Conservation (phyloP, 2,888 invertebrate genomes). For the Torymus texanus region DNA sequence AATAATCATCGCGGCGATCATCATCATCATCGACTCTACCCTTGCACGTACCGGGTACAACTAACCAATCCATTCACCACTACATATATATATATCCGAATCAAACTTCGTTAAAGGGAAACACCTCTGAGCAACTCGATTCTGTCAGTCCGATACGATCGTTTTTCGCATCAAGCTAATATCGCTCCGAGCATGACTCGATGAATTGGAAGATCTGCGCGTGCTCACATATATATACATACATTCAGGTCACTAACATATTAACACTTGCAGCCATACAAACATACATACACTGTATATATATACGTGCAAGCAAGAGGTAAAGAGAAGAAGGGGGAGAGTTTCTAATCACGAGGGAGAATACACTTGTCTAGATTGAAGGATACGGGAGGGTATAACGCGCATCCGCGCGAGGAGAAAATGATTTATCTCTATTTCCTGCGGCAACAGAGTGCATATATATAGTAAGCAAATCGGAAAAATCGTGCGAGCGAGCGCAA, state of each 20-base stretch:
- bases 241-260: too few relatives aligned
- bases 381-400: not conserved
- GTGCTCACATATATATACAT: not conserved
- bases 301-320: not conserved
- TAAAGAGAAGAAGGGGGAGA: not conserved
- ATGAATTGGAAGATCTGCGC: slow-evolving; percentile 39
- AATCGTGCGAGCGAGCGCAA: slow-evolving; percentile 17
- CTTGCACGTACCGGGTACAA: too few relatives aligned
- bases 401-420: slow-evolving; percentile 5
- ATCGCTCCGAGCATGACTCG: slow-evolving; percentile 22
- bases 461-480: not conserved
- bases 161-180: slow-evolving; percentile 27
- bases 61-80: slow-evolving; percentile 5
- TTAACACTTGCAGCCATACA: too few relatives aligned
- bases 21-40: too few relatives aligned
- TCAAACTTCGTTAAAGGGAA: slow-evolving; percentile 34
- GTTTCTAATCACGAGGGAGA: not conserved
- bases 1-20: too few relatives aligned
- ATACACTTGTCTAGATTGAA: not conserved
- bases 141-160: slow-evolving; percentile 4
- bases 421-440: slow-evolving; percentile 41
- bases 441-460: not conserved
- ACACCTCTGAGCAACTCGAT: not conserved
- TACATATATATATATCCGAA: not conserved
- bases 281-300: too few relatives aligned